A percentile compares a stretch with the other conserved stretches of the same genome.
Conservation (phyloP, 2,888 invertebrate genomes). For the Belgica antarctica region DNA sequence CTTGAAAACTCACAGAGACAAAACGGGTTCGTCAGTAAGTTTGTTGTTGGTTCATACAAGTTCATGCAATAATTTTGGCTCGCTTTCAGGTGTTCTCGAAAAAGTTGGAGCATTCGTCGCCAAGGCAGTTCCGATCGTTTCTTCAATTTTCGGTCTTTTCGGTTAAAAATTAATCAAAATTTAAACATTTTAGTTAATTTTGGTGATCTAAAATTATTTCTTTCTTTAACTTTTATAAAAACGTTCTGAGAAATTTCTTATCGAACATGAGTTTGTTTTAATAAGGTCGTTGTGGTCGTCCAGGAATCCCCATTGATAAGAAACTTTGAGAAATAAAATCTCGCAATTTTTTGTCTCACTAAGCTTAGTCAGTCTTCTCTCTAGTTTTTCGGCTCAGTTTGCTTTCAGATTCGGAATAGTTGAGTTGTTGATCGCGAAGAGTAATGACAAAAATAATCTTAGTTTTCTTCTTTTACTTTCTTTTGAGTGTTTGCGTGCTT, state of each 20-base stretch:
- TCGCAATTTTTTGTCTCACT: background rate
- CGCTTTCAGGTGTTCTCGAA: background rate
- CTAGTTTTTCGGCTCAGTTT: background rate
- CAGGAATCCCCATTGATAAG: background rate
- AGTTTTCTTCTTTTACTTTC: background rate
- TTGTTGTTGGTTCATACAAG: background rate
- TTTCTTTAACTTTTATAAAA: background rate
- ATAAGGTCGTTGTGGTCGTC: background rate
- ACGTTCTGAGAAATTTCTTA: background rate
- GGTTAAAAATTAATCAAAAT: conserved; percentile 2
- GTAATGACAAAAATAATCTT: background rate
- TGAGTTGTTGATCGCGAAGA: too few species aligned
- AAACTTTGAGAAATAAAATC: background rate
- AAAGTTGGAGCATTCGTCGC: background rate
- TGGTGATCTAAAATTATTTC: too few species aligned
- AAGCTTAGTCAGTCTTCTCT: background rate
- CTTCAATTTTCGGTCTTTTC: background rate
- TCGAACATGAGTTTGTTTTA: background rate
- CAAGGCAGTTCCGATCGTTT: background rate
- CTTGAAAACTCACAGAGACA: background rate
- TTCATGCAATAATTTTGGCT: background rate
- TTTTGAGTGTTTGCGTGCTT: background rate
- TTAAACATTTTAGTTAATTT: too few species aligned
- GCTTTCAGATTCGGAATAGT: background rate
- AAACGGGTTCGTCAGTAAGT: conserved; percentile 21